These are phyloP conservation scores for Thalassaphorura encarpata DNA, from an alignment of 1,140 invertebrate species.

Conservation along the genomic window DNA sequence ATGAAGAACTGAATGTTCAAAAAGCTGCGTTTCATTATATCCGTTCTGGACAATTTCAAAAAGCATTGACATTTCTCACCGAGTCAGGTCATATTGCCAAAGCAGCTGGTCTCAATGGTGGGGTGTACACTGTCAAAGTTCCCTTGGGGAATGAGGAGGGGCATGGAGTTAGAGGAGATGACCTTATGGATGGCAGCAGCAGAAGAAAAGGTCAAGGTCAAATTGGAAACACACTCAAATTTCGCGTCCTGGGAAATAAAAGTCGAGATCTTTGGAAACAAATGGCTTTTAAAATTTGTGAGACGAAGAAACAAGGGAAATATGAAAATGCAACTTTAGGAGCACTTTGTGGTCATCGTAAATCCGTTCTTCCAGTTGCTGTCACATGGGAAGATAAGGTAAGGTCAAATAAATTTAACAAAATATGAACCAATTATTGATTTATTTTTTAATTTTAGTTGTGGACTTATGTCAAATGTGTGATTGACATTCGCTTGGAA, in stretches of 20 bases:
- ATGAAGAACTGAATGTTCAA: constrained; percentile 16
- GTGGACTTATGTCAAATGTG: constrained; percentile 24
- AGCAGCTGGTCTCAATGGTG: constrained; percentile 11
- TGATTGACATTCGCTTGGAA: constrained; percentile 24
- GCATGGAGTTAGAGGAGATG: neutral
- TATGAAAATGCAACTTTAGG: constrained; percentile 24
- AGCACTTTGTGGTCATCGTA: constrained; percentile 23
- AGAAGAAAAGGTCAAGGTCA: neutral
- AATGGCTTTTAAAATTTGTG: constrained; percentile 24
- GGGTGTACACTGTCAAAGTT: constrained; percentile 2
- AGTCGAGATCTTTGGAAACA: constrained; percentile 24
- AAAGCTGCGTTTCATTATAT: constrained; percentile 24
- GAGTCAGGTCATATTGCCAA: constrained; percentile 15
- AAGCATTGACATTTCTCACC: constrained; percentile 6
- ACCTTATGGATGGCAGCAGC: neutral
- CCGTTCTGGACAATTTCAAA: constrained; percentile 9
- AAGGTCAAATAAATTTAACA: neutral
- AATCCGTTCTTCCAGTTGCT: constrained; percentile 23
- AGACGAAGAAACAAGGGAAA: constrained; percentile 15
- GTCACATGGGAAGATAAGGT: constrained; percentile 28
- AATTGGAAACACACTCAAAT: neutral
- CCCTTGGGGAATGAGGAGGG: neutral
- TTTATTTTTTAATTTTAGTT: constrained; percentile 14
- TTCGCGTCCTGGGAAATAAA: constrained; percentile 16
- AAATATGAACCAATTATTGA: neutral